These are phyloP conservation scores for Onthophagus taurus DNA, from an alignment of 1,140 invertebrate genomes.

Conservation along the genomic window DNA sequence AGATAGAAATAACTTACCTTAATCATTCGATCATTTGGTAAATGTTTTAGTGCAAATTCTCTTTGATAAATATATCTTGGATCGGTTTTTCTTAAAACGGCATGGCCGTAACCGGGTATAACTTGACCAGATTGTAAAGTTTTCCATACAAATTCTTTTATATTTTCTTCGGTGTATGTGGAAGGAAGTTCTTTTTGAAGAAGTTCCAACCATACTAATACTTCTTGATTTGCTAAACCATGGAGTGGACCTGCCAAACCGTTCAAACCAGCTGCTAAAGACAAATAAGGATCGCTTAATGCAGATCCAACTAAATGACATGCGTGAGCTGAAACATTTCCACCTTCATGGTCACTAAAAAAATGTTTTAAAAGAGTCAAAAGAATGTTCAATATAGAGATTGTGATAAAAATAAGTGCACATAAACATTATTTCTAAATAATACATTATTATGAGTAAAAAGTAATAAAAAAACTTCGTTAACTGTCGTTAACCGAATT, in stretches of 20 bases:
- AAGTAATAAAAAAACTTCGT: too few species aligned
- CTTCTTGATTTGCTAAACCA: constrained; percentile 83
- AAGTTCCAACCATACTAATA: constrained; percentile 63
- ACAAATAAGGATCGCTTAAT: constrained; percentile 80
- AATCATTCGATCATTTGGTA: constrained; percentile 77
- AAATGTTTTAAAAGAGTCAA: too few species aligned
- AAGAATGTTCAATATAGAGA: too few species aligned
- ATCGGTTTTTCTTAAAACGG: constrained; percentile 84
- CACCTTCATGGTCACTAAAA: constrained; percentile 71
- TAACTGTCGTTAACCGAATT: too few species aligned
- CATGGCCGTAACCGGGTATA: constrained; percentile 88
- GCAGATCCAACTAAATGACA: constrained; percentile 82
- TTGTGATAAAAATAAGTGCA: too few species aligned
- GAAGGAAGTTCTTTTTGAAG: constrained; percentile 58
- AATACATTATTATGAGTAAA: too few species aligned
- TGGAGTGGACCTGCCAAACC: constrained; percentile 82
- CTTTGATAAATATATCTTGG: constrained; percentile 80
- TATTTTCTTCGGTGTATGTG: constrained; percentile 61
- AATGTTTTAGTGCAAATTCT: constrained; percentile 80
- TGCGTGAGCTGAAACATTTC: constrained; percentile 82
- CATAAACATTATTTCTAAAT: too few species aligned
- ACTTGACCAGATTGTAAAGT: constrained; percentile 83
- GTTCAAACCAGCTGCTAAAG: constrained; percentile 78
- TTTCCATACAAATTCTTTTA: constrained; percentile 81
- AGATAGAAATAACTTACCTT: too few species aligned